A percentile compares a stretch with the other conserved stretches of the same genome.
Conservation (phyloP, 2,113 vertebrate genomes). For the Lophotis ruficrista region DNA sequence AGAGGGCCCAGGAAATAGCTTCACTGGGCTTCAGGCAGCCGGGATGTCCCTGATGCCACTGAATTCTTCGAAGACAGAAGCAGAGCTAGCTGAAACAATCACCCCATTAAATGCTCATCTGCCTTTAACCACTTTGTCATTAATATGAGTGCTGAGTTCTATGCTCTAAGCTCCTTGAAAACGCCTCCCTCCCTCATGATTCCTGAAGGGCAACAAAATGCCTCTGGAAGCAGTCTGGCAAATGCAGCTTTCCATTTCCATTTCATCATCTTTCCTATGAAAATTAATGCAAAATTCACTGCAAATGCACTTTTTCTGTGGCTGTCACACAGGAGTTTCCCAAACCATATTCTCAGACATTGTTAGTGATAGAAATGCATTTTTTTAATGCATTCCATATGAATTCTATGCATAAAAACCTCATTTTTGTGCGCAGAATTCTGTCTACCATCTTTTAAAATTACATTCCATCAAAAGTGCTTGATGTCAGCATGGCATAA, state of each 20-base stretch:
- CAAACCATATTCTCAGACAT: neutral
- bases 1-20: neutral
- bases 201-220: neutral
- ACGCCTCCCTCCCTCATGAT: neutral
- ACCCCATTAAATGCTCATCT: neutral
- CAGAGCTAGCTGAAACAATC: neutral
- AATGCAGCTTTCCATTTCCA: neutral
- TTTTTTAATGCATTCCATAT: constrained; percentile 4
- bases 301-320: neutral
- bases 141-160: neutral
- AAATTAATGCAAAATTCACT: constrained; percentile 9
- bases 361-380: neutral
- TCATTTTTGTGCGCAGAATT: neutral
- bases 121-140: neutral
- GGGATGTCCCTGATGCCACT: neutral
- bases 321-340: neutral
- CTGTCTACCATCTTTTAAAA: neutral
- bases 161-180: neutral
- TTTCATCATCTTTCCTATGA: neutral
- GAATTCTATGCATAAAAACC: constrained; percentile 2
- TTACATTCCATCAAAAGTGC: neutral
- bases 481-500: neutral
- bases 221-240: neutral
- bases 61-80: neutral
- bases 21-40: neutral